Conservation (phyloP, 2,888 invertebrate genomes). For the Subacronicta megacephala region DNA sequence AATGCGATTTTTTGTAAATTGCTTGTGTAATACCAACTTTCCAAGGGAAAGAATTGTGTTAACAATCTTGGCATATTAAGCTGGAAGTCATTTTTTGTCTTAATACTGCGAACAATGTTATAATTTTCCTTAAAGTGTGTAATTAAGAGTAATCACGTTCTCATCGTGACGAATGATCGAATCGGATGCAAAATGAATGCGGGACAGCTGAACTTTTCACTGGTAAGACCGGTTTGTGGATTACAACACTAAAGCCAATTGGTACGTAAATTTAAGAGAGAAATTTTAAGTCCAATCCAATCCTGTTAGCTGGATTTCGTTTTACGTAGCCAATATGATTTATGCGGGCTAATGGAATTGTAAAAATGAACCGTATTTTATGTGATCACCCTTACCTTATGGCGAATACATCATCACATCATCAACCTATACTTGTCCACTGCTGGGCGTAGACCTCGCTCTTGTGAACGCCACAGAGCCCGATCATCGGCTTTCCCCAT, state of each 20-base stretch:
- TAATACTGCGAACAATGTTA: slow-evolving; percentile 15
- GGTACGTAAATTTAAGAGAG: slow-evolving; percentile 37
- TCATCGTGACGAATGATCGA: slow-evolving; percentile 54
- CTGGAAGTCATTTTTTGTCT: slow-evolving; percentile 3
- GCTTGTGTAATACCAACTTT: slow-evolving; percentile 19
- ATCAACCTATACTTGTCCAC: too few species aligned
- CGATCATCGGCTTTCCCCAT: too few species aligned
- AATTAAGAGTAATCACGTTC: slow-evolving; percentile 55
- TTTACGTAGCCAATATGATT: too few species aligned
- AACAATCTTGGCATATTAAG: slow-evolving; percentile 14
- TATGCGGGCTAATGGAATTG: too few species aligned
- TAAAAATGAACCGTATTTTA: too few species aligned
- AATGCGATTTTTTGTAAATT: slow-evolving; percentile 21
- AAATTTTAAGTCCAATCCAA: slow-evolving; percentile 31
- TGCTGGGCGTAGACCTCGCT: too few species aligned
- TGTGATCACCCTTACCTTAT: too few species aligned
- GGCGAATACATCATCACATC: too few species aligned
- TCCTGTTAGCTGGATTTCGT: slow-evolving; percentile 13
- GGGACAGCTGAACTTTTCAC: slow-evolving; percentile 50
- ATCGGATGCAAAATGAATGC: slow-evolving; percentile 49
- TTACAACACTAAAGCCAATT: slow-evolving; percentile 36
- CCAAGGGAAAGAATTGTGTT: slow-evolving; percentile 26
- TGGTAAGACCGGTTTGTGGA: slow-evolving; percentile 42
- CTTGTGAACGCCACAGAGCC: too few species aligned
- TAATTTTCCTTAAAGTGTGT: slow-evolving; percentile 37